Conservation (phyloP, 2,888 invertebrate species). For the Drosophila vallismaia region DNA sequence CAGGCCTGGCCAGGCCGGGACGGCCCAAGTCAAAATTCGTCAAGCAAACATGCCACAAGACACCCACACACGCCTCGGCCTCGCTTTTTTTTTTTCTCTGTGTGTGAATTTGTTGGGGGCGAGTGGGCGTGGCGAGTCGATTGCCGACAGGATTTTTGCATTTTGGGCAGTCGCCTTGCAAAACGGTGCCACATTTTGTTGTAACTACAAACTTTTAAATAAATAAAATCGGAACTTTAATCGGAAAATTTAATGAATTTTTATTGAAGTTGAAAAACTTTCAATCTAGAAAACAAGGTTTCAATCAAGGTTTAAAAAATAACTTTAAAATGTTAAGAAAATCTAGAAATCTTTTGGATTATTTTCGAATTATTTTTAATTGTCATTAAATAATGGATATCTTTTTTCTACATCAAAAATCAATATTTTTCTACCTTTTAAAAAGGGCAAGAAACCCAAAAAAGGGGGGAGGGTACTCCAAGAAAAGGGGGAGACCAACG, state of each 20-base stretch:
- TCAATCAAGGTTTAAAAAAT: no score
- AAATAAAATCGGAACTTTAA: no score
- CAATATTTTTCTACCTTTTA: not conserved
- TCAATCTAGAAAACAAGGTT: no score
- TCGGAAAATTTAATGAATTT: no score
- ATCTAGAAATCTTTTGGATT: no score
- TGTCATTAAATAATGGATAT: no score
- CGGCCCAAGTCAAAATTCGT: slow-evolving; percentile 67
- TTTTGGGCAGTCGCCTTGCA: slow-evolving; percentile 18
- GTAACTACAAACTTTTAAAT: not conserved
- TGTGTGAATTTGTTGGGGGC: slow-evolving; percentile 41
- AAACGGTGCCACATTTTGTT: slow-evolving; percentile 13
- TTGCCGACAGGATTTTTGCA: slow-evolving; percentile 65
- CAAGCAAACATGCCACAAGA: slow-evolving; percentile 63
- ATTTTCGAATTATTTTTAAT: no score
- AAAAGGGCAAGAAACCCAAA: not conserved
- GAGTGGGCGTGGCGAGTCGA: slow-evolving; percentile 66
- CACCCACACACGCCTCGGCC: slow-evolving; percentile 59
- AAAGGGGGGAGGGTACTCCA: not conserved
- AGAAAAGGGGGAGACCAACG: slow-evolving; percentile 14
- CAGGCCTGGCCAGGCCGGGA: not conserved
- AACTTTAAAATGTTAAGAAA: no score
- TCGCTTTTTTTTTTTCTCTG: not conserved
- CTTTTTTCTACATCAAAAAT: not conserved
- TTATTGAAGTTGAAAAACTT: no score